Conservation (phyloP, 2,797 vertebrate species). For the Euthynnus affinis region DNA sequence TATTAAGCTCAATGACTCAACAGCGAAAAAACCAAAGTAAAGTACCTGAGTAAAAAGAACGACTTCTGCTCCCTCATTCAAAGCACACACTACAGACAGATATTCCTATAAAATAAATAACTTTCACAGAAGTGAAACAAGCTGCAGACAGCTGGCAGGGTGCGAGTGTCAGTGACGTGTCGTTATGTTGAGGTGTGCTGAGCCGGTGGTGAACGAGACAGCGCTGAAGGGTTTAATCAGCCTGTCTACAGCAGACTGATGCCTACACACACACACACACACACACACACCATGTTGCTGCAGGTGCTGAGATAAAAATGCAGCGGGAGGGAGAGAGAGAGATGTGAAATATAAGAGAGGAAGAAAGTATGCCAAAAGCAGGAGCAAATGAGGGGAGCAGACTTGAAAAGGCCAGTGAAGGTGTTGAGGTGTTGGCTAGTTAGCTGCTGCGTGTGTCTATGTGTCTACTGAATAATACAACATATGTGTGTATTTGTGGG, state of each 20-base stretch:
- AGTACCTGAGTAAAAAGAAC: conserved; percentile 1
- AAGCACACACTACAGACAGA: conserved; percentile 5
- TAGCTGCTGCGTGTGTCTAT: conserved; percentile 2
- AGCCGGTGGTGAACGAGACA: conserved; percentile 44
- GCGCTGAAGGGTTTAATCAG: conserved; percentile 66
- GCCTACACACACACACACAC: conserved; percentile 3
- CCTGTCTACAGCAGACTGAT: conserved; percentile 44
- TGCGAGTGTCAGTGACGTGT: conserved; percentile 45
- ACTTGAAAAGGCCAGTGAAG: conserved; percentile 31
- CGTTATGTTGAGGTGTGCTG: conserved; percentile 31
- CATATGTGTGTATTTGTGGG: not conserved
- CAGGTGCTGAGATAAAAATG: conserved; percentile 65
- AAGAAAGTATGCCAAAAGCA: conserved; percentile 42
- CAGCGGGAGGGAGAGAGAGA: conserved; percentile 28
- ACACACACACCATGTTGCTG: conserved; percentile 37
- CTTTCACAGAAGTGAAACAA: conserved; percentile 24
- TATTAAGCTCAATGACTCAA: conserved; percentile 23
- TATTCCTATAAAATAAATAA: conserved; percentile 34
- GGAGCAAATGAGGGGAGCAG: conserved; percentile 49
- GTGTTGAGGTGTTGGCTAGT: conserved; percentile 15
- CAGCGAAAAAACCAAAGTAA: not conserved
- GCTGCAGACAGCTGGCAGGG: conserved; percentile 20
- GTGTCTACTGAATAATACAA: conserved; percentile 1
- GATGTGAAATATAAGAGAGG: conserved; percentile 44
- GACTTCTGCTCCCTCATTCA: conserved; percentile 10